A percentile compares a stretch with the other conserved stretches of the same genome.
phyloP scores from a whole-genome alignment of 2,888 invertebrate species.

The Agrilus biguttatus region DNA sequence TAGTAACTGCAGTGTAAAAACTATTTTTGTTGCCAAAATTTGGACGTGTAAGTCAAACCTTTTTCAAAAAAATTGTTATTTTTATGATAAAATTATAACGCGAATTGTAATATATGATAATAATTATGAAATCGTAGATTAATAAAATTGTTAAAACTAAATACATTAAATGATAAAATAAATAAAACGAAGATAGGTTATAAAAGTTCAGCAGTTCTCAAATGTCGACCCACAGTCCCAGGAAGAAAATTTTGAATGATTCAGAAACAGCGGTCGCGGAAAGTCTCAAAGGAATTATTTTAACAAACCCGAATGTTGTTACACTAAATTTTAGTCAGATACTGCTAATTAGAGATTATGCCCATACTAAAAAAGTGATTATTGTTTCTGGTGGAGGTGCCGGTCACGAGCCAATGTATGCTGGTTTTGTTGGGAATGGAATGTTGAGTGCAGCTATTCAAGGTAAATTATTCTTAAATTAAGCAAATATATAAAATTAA shows the following conservation, averaged over 20 bases:
- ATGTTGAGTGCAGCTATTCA: constrained; percentile 65
- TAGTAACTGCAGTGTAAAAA: too few species aligned
- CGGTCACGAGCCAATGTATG: constrained; percentile 62
- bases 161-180: too few species aligned
- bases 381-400: constrained; percentile 67
- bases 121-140: too few species aligned
- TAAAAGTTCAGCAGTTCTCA: too few species aligned
- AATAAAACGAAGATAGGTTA: too few species aligned
- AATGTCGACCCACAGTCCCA: too few species aligned
- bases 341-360: constrained; percentile 22
- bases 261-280: constrained; percentile 9
- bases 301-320: constrained; percentile 19
- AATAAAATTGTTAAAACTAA: too few species aligned
- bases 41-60: too few species aligned
- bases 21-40: too few species aligned
- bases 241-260: constrained; percentile 3
- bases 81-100: too few species aligned
- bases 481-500: neutral
- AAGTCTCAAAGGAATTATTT: constrained; percentile 10
- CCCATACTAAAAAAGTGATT: constrained; percentile 31
- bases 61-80: too few species aligned
- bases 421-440: constrained; percentile 59
- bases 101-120: too few species aligned
- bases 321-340: constrained; percentile 26
- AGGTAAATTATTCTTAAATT: constrained; percentile 30